Evolutionary conservation across 2,888 invertebrate species (phyloP).

Genomic region (Machimus atricapillus): DNA sequence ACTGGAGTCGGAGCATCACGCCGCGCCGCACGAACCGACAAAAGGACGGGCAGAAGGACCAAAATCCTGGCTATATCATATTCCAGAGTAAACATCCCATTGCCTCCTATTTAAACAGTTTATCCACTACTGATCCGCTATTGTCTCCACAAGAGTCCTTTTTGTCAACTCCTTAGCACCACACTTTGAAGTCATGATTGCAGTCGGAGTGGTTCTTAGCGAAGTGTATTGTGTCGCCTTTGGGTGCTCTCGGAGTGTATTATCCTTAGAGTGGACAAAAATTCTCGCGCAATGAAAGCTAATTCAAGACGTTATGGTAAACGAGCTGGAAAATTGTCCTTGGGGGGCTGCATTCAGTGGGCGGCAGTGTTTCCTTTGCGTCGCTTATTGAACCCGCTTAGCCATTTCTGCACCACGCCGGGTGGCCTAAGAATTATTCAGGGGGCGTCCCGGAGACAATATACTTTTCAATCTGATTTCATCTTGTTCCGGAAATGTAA

Average conservation of each 20-base stretch:
- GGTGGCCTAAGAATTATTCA: not conserved
- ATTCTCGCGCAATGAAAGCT: conserved; percentile 46
- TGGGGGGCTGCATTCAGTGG: conserved; percentile 28
- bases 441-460: not conserved
- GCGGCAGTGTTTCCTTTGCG: not conserved
- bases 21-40: not conserved
- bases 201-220: conserved; percentile 43
- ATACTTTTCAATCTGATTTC: not conserved
- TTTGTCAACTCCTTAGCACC: conserved; percentile 40
- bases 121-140: conserved; percentile 40
- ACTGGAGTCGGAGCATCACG: not conserved
- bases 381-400: not conserved
- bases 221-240: conserved; percentile 37
- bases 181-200: conserved; percentile 46
- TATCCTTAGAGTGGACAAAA: conserved; percentile 43
- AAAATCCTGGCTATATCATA: conserved; percentile 38
- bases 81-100: conserved; percentile 46
- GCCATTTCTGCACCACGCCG: not conserved
- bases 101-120: conserved; percentile 46
- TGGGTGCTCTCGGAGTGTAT: conserved; percentile 40
- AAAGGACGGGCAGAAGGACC: conserved; percentile 15
- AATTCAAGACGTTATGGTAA: conserved; percentile 46
- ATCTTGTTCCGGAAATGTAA: not conserved
- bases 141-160: conserved; percentile 29
- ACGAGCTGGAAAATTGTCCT: conserved; percentile 47